Evolutionary conservation across 2,797 vertebrate genomes (phyloP).

Genomic region (Phylloscopus collybita): DNA sequence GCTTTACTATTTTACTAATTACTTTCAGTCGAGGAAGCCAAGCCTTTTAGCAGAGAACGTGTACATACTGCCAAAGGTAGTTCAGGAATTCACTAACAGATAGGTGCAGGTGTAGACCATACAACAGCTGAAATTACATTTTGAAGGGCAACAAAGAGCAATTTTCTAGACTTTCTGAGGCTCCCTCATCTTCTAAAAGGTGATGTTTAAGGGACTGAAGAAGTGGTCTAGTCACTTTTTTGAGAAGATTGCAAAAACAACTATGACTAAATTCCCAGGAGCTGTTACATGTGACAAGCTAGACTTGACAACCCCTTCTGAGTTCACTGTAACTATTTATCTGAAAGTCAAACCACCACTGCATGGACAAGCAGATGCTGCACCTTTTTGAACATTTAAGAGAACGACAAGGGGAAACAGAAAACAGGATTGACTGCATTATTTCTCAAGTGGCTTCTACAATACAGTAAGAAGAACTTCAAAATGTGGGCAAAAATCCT

Average conservation of each 20-base stretch:
- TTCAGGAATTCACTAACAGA: slow-evolving; percentile 18
- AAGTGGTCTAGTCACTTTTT: slow-evolving; percentile 23
- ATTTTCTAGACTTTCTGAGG: slow-evolving; percentile 8
- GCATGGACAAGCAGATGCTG: background rate
- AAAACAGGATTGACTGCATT: background rate
- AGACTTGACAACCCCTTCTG: slow-evolving; percentile 6
- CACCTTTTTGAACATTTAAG: background rate
- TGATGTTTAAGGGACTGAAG: slow-evolving; percentile 17
- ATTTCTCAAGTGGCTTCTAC: background rate
- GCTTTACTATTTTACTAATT: background rate
- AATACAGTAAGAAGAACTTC: background rate
- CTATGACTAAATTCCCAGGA: slow-evolving; percentile 45
- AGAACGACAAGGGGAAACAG: background rate
- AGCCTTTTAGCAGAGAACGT: background rate
- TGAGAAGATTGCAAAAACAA: slow-evolving; percentile 29
- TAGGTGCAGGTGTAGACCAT: background rate
- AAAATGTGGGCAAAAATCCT: background rate
- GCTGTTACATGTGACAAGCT: background rate
- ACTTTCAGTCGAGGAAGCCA: background rate
- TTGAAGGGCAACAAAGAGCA: background rate
- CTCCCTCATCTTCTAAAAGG: slow-evolving; percentile 24
- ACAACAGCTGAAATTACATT: background rate
- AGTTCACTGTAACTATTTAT: background rate
- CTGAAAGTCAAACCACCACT: slow-evolving; percentile 1
- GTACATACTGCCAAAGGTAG: background rate